phyloP scores from a whole-genome alignment of 2,888 invertebrate genomes.

The Drosophila mettleri region DNA sequence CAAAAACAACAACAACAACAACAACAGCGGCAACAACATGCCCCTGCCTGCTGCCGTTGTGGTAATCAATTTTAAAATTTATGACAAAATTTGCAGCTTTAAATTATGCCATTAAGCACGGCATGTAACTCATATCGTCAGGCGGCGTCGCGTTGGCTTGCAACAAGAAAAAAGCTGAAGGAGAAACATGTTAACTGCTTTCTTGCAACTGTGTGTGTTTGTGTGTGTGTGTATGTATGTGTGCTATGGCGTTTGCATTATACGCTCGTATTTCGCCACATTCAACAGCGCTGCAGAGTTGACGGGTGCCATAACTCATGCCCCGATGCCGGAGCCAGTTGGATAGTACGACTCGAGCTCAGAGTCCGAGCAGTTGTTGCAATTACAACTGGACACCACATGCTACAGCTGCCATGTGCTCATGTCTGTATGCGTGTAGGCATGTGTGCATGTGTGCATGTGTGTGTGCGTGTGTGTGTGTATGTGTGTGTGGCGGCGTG shows the following conservation, averaged over 20 bases:
- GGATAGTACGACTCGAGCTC: slow-evolving; percentile 12
- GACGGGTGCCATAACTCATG: slow-evolving; percentile 81
- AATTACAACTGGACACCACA: slow-evolving; percentile 78
- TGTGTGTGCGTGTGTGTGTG: slow-evolving; percentile 22
- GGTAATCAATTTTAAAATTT: slow-evolving; percentile 83
- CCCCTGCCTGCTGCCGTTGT: slow-evolving; percentile 62
- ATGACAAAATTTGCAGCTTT: slow-evolving; percentile 85
- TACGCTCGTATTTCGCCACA: slow-evolving; percentile 81
- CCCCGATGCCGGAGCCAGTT: slow-evolving; percentile 58
- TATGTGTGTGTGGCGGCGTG: slow-evolving; percentile 51
- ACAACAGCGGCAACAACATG: slow-evolving; percentile 46
- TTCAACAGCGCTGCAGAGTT: slow-evolving; percentile 73
- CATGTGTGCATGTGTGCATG: slow-evolving; percentile 9
- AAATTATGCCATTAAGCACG: slow-evolving; percentile 84
- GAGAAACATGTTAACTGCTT: slow-evolving; percentile 80
- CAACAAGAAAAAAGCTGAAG: slow-evolving; percentile 74
- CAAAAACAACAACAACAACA: slow-evolving; percentile 68
- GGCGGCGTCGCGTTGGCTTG: slow-evolving; percentile 69
- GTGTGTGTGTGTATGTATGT: slow-evolving; percentile 39
- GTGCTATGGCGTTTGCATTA: slow-evolving; percentile 81
- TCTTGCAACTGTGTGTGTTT: slow-evolving; percentile 55
- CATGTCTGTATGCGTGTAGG: no score
- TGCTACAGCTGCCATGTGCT: slow-evolving; percentile 73
- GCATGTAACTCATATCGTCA: slow-evolving; percentile 84
- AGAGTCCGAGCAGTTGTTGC: slow-evolving; percentile 68